phyloP scores from a whole-genome alignment of 1,140 invertebrate genomes.

The Mactra quadrangularis region DNA sequence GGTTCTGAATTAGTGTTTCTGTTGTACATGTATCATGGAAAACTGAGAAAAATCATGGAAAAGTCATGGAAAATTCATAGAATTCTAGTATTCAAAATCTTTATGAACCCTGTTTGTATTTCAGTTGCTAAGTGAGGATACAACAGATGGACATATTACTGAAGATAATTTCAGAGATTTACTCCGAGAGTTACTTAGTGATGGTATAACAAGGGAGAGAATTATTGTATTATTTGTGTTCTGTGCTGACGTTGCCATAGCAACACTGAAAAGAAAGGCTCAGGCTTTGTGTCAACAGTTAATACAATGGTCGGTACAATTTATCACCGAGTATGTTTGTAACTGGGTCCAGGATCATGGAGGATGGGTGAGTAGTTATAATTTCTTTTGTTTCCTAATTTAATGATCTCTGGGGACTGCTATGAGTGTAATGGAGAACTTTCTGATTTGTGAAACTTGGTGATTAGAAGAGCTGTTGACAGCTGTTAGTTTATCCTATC shows the following conservation, averaged over 20 bases:
- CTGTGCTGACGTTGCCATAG: slow-evolving; percentile 83
- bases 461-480: too few relatives aligned
- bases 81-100: too few relatives aligned
- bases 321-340: slow-evolving; percentile 77
- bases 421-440: too few relatives aligned
- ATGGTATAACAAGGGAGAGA: slow-evolving; percentile 79
- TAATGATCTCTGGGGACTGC: too few relatives aligned
- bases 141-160: slow-evolving; percentile 45
- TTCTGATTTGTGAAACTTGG: too few relatives aligned
- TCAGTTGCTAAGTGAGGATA: slow-evolving; percentile 2
- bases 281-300: slow-evolving; percentile 71
- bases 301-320: slow-evolving; percentile 80
- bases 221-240: slow-evolving; percentile 84
- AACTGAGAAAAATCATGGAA: too few relatives aligned
- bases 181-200: slow-evolving; percentile 66
- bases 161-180: slow-evolving; percentile 71
- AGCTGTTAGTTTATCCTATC: too few relatives aligned
- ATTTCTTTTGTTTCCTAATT: too few relatives aligned
- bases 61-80: too few relatives aligned
- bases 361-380: slow-evolving; percentile 73
- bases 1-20: too few relatives aligned
- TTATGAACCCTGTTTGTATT: slow-evolving; percentile 5
- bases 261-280: slow-evolving; percentile 63
- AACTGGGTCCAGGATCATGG: slow-evolving; percentile 78
- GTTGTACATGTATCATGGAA: too few relatives aligned